phyloP scores from a whole-genome alignment of 2,113 vertebrate species.

The Marmota flaviventris region DNA sequence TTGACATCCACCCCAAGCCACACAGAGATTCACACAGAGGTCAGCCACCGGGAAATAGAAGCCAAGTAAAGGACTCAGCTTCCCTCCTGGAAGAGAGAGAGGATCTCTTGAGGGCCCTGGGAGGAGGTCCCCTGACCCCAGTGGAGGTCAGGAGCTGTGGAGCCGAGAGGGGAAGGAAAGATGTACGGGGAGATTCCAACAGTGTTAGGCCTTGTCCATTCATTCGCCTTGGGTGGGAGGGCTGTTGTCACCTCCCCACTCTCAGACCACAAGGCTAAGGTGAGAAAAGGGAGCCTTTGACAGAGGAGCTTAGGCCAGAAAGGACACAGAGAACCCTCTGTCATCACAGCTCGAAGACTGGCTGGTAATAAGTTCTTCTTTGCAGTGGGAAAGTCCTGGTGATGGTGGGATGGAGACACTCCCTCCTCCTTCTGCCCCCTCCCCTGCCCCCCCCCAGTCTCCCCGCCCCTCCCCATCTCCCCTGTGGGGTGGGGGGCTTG shows the following conservation, averaged over 20 bases:
- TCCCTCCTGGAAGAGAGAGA: background rate
- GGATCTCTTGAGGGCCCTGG: background rate
- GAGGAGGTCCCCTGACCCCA: background rate
- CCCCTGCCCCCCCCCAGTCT: too few relatives aligned
- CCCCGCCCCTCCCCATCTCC: too few relatives aligned
- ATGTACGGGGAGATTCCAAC: background rate
- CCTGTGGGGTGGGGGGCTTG: too few relatives aligned
- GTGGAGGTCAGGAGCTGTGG: background rate
- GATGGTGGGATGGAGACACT: background rate
- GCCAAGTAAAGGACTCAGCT: background rate
- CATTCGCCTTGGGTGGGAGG: background rate
- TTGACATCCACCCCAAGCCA: background rate
- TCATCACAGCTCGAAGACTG: background rate
- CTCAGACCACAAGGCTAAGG: conserved; percentile 17
- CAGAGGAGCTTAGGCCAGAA: accelerated
- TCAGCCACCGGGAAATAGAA: background rate
- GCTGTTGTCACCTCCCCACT: background rate
- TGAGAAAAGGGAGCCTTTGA: conserved; percentile 52
- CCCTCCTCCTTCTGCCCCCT: background rate
- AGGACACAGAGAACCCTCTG: conserved; percentile 2
- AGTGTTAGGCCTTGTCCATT: conserved; percentile 54
- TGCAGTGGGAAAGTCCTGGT: background rate
- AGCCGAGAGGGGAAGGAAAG: background rate
- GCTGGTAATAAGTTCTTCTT: background rate
- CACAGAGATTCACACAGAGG: background rate